Evolutionary conservation across 2,113 vertebrate species (phyloP), one percentile per base, ranked within the genome.

Genomic region (Cochlearius cochlearius): DNA sequence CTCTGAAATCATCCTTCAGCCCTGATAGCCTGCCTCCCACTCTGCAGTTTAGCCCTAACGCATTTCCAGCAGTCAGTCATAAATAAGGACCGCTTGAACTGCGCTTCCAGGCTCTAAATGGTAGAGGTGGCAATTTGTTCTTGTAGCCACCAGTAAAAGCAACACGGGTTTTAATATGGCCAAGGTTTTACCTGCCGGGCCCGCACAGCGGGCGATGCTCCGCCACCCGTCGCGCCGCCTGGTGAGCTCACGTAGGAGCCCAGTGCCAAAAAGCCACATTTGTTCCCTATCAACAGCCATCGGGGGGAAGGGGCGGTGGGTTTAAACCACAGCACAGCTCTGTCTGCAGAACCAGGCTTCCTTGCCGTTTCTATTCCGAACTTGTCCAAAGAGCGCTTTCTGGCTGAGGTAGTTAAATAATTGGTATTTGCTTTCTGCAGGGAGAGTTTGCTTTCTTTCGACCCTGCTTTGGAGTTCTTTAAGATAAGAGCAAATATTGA

Each of bases 401-500:
- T 79, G 89, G 75, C 69, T 86, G 73, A 59, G 34, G 34, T 15
- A 41, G 81, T 92, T 84, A 89, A 95, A 95, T 82, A 72, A 79
- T 80, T 77, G 83, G 20, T 96, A 75, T 97, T 97, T 97, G 80
- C 92, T 88, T 97, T 95, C 90, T 73, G 69, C 62, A 82, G 56
- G 79, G 67, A 96, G 74, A 90, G 86, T 89, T 96, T 80, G 56
- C 89, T 96, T 95, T 96, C 93, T 93, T 96, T 63, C 50, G 17
- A 96, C 71, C 79, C 64, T 32, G 41, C 94, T 97, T 96, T 94
- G 76, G 94, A 95, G 96, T 93, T 96, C 88, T 98, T 95, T 91
- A 97, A 97, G 96, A 98, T 97, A 97, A 97, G 84, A 84, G 66
- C 88, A 98, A 97, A 98, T 98, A 97, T 95, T 98, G 97, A 98